These are phyloP conservation scores for Eupithecia pulchellata DNA, from an alignment of 2,888 invertebrate species.

Conservation along the genomic window DNA sequence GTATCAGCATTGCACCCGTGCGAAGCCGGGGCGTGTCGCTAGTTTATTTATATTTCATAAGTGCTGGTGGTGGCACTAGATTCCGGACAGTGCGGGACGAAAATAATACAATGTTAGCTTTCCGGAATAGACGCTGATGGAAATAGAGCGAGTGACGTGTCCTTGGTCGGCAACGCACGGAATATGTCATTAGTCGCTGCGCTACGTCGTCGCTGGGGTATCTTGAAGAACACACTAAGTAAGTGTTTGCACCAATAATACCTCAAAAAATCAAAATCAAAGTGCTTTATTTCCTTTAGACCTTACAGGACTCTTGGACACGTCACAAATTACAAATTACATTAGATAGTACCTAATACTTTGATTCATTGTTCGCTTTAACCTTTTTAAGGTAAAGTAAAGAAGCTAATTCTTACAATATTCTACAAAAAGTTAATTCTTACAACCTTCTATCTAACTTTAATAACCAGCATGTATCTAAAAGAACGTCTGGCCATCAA, in stretches of 20 bases:
- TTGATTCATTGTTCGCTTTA: too few relatives aligned
- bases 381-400: too few relatives aligned
- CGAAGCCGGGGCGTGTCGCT: too few relatives aligned
- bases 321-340: too few relatives aligned
- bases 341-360: too few relatives aligned
- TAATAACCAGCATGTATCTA: neutral
- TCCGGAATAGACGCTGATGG: conserved; percentile 76
- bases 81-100: conserved; percentile 68
- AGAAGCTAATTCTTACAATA: too few relatives aligned
- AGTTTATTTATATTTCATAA: neutral
- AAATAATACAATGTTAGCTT: conserved; percentile 84
- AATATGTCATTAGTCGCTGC: conserved; percentile 74
- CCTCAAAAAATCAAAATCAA: too few relatives aligned
- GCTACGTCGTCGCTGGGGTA: conserved; percentile 52
- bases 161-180: conserved; percentile 72
- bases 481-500: neutral
- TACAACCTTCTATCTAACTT: neutral
- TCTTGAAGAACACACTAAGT: conserved; percentile 42
- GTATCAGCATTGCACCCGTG: too few relatives aligned
- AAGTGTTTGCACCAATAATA: neutral
- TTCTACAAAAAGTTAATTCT: too few relatives aligned
- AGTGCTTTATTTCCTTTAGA: too few relatives aligned
- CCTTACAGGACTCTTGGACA: too few relatives aligned
- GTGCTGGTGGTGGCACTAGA: conserved; percentile 21
- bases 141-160: conserved; percentile 79